These are phyloP conservation scores for Penaeus chinensis DNA, from an alignment of 1,140 invertebrate species.

Conservation along the genomic window DNA sequence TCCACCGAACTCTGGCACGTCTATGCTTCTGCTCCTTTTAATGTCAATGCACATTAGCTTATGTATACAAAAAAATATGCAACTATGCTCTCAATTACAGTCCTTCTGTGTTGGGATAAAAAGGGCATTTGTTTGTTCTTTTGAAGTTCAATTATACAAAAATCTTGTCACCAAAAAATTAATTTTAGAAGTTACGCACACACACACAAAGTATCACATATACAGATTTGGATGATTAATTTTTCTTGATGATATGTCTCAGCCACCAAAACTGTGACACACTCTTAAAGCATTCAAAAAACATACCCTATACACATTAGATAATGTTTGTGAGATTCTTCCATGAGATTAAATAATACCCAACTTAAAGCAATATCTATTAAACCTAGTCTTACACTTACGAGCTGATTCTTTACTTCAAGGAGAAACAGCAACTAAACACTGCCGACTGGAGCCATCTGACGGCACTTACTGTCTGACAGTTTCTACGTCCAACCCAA, in stretches of 20 bases:
- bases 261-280: slow-evolving; percentile 36
- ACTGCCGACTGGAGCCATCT: slow-evolving; percentile 36
- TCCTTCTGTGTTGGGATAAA: too few relatives aligned
- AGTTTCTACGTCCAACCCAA: slow-evolving; percentile 36
- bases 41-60: too few relatives aligned
- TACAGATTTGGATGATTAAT: slow-evolving; percentile 38
- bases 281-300: slow-evolving; percentile 30
- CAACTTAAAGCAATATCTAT: slow-evolving; percentile 30
- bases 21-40: too few relatives aligned
- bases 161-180: too few relatives aligned
- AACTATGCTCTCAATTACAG: too few relatives aligned
- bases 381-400: slow-evolving; percentile 34
- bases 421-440: slow-evolving; percentile 30
- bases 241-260: slow-evolving; percentile 38
- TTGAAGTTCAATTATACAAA: too few relatives aligned
- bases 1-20: too few relatives aligned
- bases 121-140: too few relatives aligned
- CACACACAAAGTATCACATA: slow-evolving; percentile 33
- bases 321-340: slow-evolving; percentile 29
- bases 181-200: too few relatives aligned
- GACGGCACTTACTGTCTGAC: slow-evolving; percentile 14
- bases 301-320: slow-evolving; percentile 10
- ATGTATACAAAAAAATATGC: too few relatives aligned
- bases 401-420: slow-evolving; percentile 36
- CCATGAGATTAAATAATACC: slow-evolving; percentile 32